Percentiles rank a stretch among this genome's conserved stretches.
These are phyloP conservation scores for Epinephelus coioides DNA, from an alignment of 2,797 vertebrate species.

Conservation along the genomic window DNA sequence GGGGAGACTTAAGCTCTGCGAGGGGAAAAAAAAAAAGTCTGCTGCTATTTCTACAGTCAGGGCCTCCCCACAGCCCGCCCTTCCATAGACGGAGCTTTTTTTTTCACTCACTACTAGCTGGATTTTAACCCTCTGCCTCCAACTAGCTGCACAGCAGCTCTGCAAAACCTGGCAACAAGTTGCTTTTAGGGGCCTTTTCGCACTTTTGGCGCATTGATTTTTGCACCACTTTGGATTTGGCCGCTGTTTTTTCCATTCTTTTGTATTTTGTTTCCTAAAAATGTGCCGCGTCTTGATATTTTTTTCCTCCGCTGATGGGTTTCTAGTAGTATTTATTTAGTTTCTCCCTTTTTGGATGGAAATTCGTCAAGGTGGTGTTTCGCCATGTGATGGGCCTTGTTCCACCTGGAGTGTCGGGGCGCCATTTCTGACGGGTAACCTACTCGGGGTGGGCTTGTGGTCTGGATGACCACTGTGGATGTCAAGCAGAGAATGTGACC, in stretches of 20 bases:
- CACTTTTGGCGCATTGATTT: constrained; percentile 67
- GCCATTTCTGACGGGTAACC: constrained; percentile 74
- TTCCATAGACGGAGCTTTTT: constrained; percentile 87
- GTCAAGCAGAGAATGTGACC: constrained; percentile 57
- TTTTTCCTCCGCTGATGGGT: constrained; percentile 22
- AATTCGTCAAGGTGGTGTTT: constrained; percentile 55
- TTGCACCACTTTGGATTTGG: constrained; percentile 68
- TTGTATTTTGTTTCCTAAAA: constrained; percentile 37
- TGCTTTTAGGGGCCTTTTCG: constrained; percentile 70
- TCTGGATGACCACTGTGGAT: constrained; percentile 61
- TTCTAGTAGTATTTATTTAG: constrained; percentile 50
- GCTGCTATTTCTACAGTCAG: constrained; percentile 90
- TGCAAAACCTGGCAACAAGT: constrained; percentile 86
- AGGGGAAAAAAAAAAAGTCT: constrained; percentile 72
- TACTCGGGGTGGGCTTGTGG: constrained; percentile 54
- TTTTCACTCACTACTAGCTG: constrained; percentile 86
- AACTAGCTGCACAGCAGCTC: constrained; percentile 83
- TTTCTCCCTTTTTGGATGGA: constrained; percentile 53
- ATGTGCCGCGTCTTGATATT: neutral
- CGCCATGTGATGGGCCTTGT: constrained; percentile 68
- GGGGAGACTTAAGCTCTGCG: constrained; percentile 87
- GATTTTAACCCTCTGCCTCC: constrained; percentile 89
- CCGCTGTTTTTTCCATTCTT: constrained; percentile 10
- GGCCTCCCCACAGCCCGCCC: constrained; percentile 91
- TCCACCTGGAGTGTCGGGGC: constrained; percentile 70